Evolutionary conservation across 1,140 invertebrate species (phyloP), one percentile per base, ranked within the genome.

Genomic region (Drosophila pseudoananassae): DNA sequence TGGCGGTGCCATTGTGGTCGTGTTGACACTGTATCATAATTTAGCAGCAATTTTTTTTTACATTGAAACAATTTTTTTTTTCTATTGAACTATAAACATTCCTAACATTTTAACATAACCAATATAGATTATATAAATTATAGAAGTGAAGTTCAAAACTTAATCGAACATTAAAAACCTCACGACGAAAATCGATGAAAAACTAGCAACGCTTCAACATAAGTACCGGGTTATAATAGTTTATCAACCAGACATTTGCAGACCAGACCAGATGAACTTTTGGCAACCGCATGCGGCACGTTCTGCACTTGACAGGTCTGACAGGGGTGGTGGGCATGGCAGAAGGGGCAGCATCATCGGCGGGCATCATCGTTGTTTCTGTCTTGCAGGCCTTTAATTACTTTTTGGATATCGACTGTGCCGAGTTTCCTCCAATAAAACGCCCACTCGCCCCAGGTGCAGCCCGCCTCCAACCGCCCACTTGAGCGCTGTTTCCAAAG

Each of bases 301-400:
- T 80, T 81, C 55, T 87, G 82, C 82, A 87, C 75, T 88, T 87
- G 82, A 88, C 82, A 87, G 79, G 59, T 47, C 29, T 43, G 64
- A 31, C n/a, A 38, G 43, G 29, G 29, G 17, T 7, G 15, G 33
- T 33, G 51, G 71, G 60, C 27, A 55, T 9, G 17, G 33, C 58
- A 64, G 58, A 58, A 40, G 64, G 73, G 72, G 72, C 72, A 58
- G 76, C 70, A 74, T 59, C 52, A 74, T 59, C 52, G 73, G 43
- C 46, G 51, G 51, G 50, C 47, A 57, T 23, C 36, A 29, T 27
- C 59, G 40, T 64, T 47, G 52, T 31, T 51, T 31, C 52, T 68
- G 47, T 61, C 36, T 76, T 59, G 56, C 64, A 63, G 65, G 69
- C 73, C 81, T 85, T 85, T 85, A 85, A 85, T 85, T 85, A 85